A percentile compares a stretch with the other conserved stretches of the same genome.
Evolutionary conservation across 2,113 vertebrate genomes (phyloP).

Genomic region (Cardinalis cardinalis): DNA sequence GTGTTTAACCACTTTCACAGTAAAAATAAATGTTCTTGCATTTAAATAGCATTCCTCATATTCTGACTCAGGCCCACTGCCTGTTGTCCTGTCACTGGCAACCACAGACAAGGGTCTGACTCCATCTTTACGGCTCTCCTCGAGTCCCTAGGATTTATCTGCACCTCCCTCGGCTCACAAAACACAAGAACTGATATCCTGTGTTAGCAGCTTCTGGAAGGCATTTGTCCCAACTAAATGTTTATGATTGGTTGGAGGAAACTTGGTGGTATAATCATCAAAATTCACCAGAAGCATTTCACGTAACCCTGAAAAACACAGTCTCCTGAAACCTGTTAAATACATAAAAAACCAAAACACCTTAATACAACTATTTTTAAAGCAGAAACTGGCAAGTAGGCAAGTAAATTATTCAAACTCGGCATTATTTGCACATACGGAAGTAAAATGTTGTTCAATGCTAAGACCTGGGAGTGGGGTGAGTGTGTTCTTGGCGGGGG

Average conservation of each 20-base stretch:
- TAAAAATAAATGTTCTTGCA: not conserved
- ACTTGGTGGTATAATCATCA: not conserved
- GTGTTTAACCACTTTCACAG: not conserved
- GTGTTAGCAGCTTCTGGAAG: not conserved
- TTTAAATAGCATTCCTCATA: not conserved
- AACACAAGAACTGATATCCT: not conserved
- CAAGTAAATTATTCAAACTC: not conserved
- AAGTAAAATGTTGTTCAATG: not conserved
- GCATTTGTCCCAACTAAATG: not conserved
- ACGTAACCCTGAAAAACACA: rapidly evolving
- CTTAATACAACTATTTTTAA: not conserved
- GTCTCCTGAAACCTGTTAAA: not conserved
- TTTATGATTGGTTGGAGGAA: not conserved
- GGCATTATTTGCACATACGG: not conserved
- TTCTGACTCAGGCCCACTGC: not conserved
- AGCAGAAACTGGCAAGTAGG: not conserved
- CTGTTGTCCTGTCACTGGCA: too few relatives aligned
- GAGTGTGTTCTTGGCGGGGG: not conserved
- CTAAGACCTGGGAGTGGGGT: not conserved
- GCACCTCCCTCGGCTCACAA: not conserved
- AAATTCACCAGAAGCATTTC: not conserved
- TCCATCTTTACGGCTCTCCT: not conserved
- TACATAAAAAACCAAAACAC: not conserved
- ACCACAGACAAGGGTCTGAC: not conserved
- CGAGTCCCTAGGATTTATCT: not conserved